These are phyloP conservation scores for Halyomorpha halys DNA, from an alignment of 1,140 invertebrate species.

Conservation along the genomic window DNA sequence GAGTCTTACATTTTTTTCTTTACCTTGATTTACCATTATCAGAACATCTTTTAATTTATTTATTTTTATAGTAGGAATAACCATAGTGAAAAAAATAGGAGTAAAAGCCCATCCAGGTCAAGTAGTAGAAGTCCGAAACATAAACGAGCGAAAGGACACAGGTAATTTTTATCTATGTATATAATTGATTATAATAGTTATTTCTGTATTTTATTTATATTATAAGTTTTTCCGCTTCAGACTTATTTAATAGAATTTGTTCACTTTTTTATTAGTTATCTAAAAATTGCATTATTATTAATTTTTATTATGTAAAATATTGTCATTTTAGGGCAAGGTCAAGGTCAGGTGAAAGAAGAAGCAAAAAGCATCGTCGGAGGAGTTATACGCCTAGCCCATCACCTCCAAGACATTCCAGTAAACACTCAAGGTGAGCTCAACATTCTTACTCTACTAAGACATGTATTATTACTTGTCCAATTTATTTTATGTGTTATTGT, in stretches of 20 bases:
- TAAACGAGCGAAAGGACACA: conserved; percentile 39
- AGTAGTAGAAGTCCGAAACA: conserved; percentile 39
- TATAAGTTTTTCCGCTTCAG: too few species aligned
- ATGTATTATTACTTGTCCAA: too few species aligned
- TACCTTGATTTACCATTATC: background rate
- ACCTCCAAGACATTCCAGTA: conserved; percentile 23
- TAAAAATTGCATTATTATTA: too few species aligned
- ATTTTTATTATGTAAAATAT: too few species aligned
- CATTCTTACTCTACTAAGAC: too few species aligned
- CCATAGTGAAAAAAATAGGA: conserved; percentile 39
- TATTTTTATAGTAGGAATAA: conserved; percentile 37
- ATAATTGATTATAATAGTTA: too few species aligned
- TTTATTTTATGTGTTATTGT: too few species aligned
- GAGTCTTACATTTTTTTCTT: conserved; percentile 37
- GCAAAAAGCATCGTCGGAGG: conserved; percentile 28
- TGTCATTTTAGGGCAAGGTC: conserved; percentile 23
- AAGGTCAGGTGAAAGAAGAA: conserved; percentile 29
- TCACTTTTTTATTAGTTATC: too few species aligned
- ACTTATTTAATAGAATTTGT: too few species aligned
- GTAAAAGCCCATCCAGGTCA: conserved; percentile 40
- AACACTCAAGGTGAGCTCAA: conserved; percentile 27
- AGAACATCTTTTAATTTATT: conserved; percentile 15
- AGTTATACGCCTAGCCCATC: conserved; percentile 28
- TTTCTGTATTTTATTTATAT: too few species aligned
- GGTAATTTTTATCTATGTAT: conserved; percentile 24